Conservation (phyloP, 2,797 vertebrate genomes). For the Sebastes cheni region DNA sequence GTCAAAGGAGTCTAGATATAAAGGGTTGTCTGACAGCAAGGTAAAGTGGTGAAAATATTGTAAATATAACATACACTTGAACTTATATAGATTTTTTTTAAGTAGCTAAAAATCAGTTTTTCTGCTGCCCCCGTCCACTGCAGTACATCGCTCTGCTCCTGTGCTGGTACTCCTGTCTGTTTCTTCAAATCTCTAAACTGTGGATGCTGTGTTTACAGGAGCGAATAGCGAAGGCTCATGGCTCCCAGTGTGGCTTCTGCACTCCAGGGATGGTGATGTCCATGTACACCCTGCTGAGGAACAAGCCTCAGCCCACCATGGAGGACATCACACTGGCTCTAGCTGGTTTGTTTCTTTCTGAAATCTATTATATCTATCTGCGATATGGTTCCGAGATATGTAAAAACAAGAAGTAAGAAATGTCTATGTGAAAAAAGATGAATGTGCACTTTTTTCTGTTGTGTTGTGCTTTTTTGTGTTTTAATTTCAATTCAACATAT, state of each 20-base stretch:
- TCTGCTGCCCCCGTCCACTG: too few relatives aligned
- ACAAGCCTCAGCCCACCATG: conserved; percentile 81
- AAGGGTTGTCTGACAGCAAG: too few relatives aligned
- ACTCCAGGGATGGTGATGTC: conserved; percentile 96
- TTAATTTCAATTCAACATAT: too few relatives aligned
- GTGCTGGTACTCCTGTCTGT: too few relatives aligned
- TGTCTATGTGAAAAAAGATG: not conserved
- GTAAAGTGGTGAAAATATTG: too few relatives aligned
- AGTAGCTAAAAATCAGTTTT: too few relatives aligned
- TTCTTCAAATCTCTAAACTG: not conserved
- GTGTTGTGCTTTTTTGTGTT: not conserved
- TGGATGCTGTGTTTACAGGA: conserved; percentile 76
- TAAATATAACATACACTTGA: too few relatives aligned
- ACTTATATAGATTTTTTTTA: too few relatives aligned
- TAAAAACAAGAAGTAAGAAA: not conserved
- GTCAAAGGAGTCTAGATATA: too few relatives aligned
- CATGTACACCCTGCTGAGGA: conserved; percentile 90
- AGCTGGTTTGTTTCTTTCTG: conserved; percentile 66
- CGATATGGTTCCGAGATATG: not conserved
- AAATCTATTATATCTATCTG: not conserved
- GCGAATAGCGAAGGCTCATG: conserved; percentile 89
- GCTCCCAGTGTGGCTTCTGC: conserved; percentile 94
- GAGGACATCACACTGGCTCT: conserved; percentile 84
- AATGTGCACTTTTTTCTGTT: not conserved
- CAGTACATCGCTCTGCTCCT: too few relatives aligned